Percentiles rank a stretch among this genome's conserved stretches.
These are phyloP conservation scores for Danaus chrysippus DNA, from an alignment of 2,888 invertebrate genomes.

Conservation along the genomic window DNA sequence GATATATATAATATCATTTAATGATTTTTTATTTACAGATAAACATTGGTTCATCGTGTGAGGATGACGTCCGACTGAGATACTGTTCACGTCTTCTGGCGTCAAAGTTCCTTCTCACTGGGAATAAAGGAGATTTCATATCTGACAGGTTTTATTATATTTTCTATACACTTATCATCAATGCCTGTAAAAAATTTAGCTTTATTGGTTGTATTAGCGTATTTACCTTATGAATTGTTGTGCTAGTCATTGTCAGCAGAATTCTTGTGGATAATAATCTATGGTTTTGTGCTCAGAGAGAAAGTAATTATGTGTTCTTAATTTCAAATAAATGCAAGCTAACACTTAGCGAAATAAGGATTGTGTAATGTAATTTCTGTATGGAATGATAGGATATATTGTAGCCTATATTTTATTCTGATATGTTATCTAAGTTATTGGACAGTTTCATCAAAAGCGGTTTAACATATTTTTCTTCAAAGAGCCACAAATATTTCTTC, in stretches of 20 bases:
- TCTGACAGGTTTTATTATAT: constrained; percentile 78
- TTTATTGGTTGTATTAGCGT: no score
- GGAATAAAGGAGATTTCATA: constrained; percentile 80
- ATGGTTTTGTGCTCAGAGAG: not conserved
- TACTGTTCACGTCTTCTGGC: constrained; percentile 86
- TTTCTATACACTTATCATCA: not conserved
- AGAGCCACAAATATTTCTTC: no score
- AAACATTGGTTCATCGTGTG: constrained; percentile 82
- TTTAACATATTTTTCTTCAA: no score
- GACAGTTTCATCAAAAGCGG: no score
- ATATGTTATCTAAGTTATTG: no score
- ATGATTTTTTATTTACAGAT: constrained; percentile 66
- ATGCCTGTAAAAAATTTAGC: no score
- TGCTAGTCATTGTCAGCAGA: no score
- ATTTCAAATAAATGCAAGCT: not conserved
- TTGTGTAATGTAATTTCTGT: no score
- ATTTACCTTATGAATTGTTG: no score
- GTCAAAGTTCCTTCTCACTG: constrained; percentile 85
- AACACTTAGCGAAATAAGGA: no score
- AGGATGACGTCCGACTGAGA: constrained; percentile 82
- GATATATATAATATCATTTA: constrained; percentile 1
- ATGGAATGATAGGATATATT: no score
- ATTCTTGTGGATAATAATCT: not conserved
- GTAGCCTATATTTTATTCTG: no score
- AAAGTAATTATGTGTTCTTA: not conserved